Evolutionary conservation across 2,113 vertebrate genomes (phyloP), one percentile per base, ranked within the genome.

Genomic region (Phalacrocorax carbo): DNA sequence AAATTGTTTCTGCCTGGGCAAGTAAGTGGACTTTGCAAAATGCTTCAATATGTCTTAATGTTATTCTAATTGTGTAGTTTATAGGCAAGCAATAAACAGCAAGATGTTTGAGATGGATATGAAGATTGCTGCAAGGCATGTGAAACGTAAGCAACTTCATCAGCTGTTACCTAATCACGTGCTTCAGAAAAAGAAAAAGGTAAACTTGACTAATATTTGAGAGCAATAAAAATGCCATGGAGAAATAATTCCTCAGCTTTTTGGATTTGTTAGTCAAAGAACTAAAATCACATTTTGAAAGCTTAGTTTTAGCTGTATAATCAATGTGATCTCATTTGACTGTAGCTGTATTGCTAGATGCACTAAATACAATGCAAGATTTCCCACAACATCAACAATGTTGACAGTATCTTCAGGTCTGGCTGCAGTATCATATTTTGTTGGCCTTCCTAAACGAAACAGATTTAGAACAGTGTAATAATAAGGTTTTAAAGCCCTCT

Each of bases 51-150:
- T 86, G 26, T 96, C 60, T 72, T 97, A 96, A 97, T 90, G 32
- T 93, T 98, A 54, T 70, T 96, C 70, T 97, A 73, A 96, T 97
- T 98, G n/a, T 97, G 4, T 97, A 99, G 99, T 99, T 97, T 99
- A 99, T 98, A 98, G 98, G 96, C 98, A 99, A 98, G 99, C 99
- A 97, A 98, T 99, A 98, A 99, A 98, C 98, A 99, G 98, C 97
- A 99, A 99, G 96, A 98, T 99, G 98, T 99, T 98, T 98, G 98
- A 99, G 97, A 94, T 98, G 90, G 99, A 99, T 96, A 99, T 99
- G 99, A 99, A 98, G 97, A 98, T 99, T 96, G 98, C 98, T 79
- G 99, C 98, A 95, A 98, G 98, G 97, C 99, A 99, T 83, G 98
- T 99, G 93, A 99, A 98, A 95, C 98, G 98, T 98, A 98, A 97